phyloP scores from a whole-genome alignment of 1,140 invertebrate genomes.

The Trypoxylus dichotomus region DNA sequence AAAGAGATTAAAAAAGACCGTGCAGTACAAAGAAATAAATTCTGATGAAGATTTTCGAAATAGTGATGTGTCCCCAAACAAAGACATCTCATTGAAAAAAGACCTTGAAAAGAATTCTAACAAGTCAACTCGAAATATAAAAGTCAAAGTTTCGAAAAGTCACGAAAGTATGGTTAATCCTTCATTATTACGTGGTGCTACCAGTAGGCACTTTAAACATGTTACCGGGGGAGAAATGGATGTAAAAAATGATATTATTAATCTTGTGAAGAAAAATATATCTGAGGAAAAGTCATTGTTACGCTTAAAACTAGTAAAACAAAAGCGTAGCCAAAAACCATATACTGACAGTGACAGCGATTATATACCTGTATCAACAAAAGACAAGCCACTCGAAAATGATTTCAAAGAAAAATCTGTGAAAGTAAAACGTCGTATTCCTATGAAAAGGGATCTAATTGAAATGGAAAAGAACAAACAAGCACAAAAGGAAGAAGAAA shows the following conservation, averaged over 20 bases:
- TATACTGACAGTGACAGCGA: conserved; percentile 58
- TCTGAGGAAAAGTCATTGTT: conserved; percentile 52
- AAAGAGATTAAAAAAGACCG: conserved; percentile 31
- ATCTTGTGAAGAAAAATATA: conserved; percentile 55
- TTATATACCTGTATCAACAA: conserved; percentile 52
- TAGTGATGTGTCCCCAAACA: conserved; percentile 18
- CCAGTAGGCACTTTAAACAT: conserved; percentile 27
- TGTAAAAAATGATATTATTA: conserved; percentile 55
- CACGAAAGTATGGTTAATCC: background rate
- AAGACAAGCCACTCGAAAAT: conserved; percentile 52
- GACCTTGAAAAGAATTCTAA: background rate
- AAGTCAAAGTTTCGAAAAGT: background rate
- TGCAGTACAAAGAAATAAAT: conserved; percentile 28
- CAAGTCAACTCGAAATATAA: background rate
- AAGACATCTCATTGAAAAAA: background rate
- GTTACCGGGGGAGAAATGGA: conserved; percentile 40
- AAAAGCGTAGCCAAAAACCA: conserved; percentile 38
- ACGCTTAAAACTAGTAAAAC: conserved; percentile 37
- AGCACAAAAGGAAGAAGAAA: conserved; percentile 37
- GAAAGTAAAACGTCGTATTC: conserved; percentile 44
- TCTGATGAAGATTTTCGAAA: conserved; percentile 38
- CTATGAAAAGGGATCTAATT: conserved; percentile 36
- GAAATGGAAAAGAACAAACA: conserved; percentile 26
- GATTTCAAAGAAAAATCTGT: conserved; percentile 54
- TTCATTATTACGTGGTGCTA: background rate